Evolutionary conservation across 2,113 vertebrate species (phyloP).

Genomic region (Empidonax traillii): DNA sequence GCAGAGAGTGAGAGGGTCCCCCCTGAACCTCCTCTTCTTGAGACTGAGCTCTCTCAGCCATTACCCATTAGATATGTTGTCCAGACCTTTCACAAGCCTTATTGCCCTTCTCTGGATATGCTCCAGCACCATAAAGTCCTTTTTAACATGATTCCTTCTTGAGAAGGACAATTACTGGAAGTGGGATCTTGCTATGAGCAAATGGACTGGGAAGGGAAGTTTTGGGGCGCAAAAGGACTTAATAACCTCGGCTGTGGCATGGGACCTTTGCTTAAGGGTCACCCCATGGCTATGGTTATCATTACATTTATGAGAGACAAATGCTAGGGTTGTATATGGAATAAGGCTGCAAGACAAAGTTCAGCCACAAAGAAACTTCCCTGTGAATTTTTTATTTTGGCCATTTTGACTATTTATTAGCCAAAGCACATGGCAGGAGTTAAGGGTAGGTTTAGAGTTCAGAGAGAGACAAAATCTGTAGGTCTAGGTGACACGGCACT

Average conservation of each 20-base stretch:
- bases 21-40: not conserved
- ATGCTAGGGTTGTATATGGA: not conserved
- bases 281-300: not conserved
- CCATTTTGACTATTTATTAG: not conserved
- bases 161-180: accelerated
- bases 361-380: not conserved
- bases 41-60: not conserved
- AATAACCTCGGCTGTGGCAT: not conserved
- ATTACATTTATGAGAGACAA: not conserved
- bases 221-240: not conserved
- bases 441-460: not conserved
- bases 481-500: not conserved
- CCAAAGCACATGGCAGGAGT: not conserved
- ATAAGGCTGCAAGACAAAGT: not conserved
- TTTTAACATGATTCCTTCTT: not conserved
- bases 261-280: not conserved
- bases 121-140: not conserved
- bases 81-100: not conserved
- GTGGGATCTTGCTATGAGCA: not conserved
- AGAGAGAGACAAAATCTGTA: not conserved
- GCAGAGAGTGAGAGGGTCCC: accelerated
- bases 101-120: not conserved
- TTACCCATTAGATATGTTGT: not conserved
- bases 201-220: too few species aligned
- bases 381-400: not conserved